These are phyloP conservation scores for Chionis minor DNA, from an alignment of 2,113 vertebrate species.

Conservation along the genomic window DNA sequence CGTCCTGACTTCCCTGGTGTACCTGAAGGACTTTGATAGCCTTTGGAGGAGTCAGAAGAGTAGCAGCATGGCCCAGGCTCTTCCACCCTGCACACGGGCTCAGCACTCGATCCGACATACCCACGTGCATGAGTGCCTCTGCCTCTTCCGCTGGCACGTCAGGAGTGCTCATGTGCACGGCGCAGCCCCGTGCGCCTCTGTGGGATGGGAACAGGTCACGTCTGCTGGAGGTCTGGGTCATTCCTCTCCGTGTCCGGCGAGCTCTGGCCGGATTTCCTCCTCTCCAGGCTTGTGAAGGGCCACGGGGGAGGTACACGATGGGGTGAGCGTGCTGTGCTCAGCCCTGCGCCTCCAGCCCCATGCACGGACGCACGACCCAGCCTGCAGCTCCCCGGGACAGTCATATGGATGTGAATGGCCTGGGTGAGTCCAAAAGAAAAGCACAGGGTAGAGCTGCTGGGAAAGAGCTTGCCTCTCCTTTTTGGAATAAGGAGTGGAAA, in stretches of 20 bases:
- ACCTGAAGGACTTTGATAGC: background rate
- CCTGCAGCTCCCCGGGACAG: background rate
- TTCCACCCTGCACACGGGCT: background rate
- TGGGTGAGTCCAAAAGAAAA: background rate
- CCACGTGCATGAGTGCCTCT: accelerated
- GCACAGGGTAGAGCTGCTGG: background rate
- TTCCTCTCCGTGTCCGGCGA: background rate
- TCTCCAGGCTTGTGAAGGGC: background rate
- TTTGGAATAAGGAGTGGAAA: background rate
- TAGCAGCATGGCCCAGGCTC: background rate
- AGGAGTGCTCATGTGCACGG: accelerated
- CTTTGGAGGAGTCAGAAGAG: background rate
- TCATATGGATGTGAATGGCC: background rate
- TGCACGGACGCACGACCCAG: accelerated
- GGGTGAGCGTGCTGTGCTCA: background rate
- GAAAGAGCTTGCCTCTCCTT: background rate
- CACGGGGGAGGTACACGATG: background rate
- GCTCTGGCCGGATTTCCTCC: constrained; percentile 7
- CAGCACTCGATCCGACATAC: background rate
- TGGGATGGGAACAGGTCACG: background rate
- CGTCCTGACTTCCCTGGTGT: background rate
- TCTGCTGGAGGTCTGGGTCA: background rate
- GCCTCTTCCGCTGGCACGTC: background rate
- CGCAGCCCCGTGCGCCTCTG: accelerated
- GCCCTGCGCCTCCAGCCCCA: background rate